A percentile compares a stretch with the other conserved stretches of the same genome.
Conservation (phyloP, 2,113 vertebrate species). For the Zosterops pallidus region DNA sequence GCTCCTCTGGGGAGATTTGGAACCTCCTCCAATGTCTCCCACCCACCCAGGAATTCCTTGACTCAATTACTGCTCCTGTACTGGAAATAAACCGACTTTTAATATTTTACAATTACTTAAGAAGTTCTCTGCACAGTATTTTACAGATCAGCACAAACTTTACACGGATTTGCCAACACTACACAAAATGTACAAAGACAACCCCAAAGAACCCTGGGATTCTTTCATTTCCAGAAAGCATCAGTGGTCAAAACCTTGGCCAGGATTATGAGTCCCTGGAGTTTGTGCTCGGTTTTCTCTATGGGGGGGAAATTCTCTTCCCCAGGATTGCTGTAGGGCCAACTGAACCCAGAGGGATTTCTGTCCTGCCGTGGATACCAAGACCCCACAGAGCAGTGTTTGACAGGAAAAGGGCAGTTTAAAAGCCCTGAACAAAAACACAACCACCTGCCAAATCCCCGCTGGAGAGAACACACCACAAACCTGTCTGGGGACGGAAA, state of each 20-base stretch:
- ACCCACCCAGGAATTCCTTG: neutral
- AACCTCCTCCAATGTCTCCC: neutral
- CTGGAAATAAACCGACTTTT: conserved; percentile 55
- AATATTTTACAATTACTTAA: conserved; percentile 49
- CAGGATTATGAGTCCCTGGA: neutral
- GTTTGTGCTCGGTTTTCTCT: neutral
- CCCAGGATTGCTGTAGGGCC: neutral
- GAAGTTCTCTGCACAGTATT: conserved; percentile 22
- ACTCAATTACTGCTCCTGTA: neutral
- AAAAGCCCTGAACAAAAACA: neutral
- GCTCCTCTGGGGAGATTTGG: rapidly evolving
- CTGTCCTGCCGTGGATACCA: neutral
- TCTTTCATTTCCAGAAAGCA: neutral
- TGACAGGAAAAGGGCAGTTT: conserved; percentile 8
- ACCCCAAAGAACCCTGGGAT: neutral
- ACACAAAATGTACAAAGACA: neutral
- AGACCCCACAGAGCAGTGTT: neutral
- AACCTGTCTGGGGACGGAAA: neutral
- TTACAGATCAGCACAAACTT: conserved; percentile 29
- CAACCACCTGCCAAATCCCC: neutral
- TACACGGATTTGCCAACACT: neutral
- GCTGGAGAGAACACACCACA: neutral
- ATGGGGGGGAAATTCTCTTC: neutral
- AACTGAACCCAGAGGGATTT: neutral
- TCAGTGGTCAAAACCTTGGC: neutral